Evolutionary conservation across 1,140 invertebrate species (phyloP).

Genomic region (Zaprionus camerounensis): DNA sequence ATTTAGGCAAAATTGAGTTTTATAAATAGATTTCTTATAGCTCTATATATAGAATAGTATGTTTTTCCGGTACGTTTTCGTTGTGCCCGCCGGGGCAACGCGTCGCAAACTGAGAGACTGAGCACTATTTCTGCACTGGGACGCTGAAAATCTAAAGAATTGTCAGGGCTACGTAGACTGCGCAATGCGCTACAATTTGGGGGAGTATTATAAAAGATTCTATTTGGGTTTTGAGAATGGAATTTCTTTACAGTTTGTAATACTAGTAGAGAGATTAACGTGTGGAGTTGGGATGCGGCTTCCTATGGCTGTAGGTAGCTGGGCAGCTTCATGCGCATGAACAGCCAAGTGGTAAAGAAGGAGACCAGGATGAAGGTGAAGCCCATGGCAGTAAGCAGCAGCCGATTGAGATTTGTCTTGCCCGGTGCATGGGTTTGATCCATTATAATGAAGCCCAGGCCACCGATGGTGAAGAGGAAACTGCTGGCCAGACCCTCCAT

Average conservation of each 20-base stretch:
- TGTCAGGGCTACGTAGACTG: neutral
- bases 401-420: slow-evolving; percentile 96
- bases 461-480: slow-evolving; percentile 97
- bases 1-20: slow-evolving; percentile 6
- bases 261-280: slow-evolving; percentile 45
- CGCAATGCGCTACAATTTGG: slow-evolving; percentile 1
- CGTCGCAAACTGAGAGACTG: slow-evolving; percentile 64
- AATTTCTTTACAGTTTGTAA: slow-evolving; percentile 23
- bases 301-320: slow-evolving; percentile 87
- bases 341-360: slow-evolving; percentile 98
- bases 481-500: slow-evolving; percentile 99
- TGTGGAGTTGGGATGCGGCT: neutral
- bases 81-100: slow-evolving; percentile 41
- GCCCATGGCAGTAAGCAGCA: slow-evolving; percentile 96
- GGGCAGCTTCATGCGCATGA: slow-evolving; percentile 99
- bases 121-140: slow-evolving; percentile 44
- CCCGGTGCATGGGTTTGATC: slow-evolving; percentile 96
- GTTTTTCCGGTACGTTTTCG: slow-evolving; percentile 9
- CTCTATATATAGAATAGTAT: slow-evolving; percentile 55
- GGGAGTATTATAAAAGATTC: neutral
- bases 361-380: slow-evolving; percentile 97
- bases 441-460: slow-evolving; percentile 97
- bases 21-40: slow-evolving; percentile 66
- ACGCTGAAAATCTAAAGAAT: slow-evolving; percentile 40
- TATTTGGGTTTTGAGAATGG: neutral